A percentile compares a stretch with the other conserved stretches of the same genome.
phyloP scores from a whole-genome alignment of 2,113 vertebrate species.

The Ifrita kowaldi region DNA sequence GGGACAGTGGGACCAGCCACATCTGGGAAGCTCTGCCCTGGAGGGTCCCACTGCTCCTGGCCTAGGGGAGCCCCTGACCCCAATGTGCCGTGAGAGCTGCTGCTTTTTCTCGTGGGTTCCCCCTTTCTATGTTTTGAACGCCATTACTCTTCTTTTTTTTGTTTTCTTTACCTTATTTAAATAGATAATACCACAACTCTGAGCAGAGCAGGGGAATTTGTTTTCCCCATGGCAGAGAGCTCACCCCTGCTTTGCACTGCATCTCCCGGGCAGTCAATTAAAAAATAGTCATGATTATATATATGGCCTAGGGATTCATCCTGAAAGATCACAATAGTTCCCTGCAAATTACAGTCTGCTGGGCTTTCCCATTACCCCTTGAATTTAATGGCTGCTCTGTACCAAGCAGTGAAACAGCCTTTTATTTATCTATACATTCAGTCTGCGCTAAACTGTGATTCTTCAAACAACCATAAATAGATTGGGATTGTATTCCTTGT shows the following conservation, averaged over 20 bases:
- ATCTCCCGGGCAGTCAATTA: fast-evolving
- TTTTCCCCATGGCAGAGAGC: background rate
- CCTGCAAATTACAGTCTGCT: background rate
- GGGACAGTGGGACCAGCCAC: background rate
- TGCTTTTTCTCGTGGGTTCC: background rate
- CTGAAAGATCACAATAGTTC: background rate
- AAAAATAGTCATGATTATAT: background rate
- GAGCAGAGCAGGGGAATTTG: background rate
- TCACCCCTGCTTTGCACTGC: background rate
- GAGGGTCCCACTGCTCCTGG: background rate
- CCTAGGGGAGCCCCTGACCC: fast-evolving
- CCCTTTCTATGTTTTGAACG: background rate
- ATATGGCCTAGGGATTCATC: background rate
- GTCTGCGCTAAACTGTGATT: background rate
- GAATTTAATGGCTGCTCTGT: background rate
- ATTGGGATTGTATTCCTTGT: background rate
- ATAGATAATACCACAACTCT: background rate
- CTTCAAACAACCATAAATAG: background rate
- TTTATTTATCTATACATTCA: slow-evolving; percentile 25
- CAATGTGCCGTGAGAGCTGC: background rate
- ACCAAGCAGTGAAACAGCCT: background rate
- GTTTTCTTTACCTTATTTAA: background rate
- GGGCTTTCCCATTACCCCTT: background rate
- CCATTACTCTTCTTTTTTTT: background rate
- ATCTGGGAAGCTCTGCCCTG: fast-evolving